Evolutionary conservation across 53 echinoderm and acorn worm genomes (phyloP), one percentile per base, ranked within the genome.

Genomic region (Astropecten irregularis): DNA sequence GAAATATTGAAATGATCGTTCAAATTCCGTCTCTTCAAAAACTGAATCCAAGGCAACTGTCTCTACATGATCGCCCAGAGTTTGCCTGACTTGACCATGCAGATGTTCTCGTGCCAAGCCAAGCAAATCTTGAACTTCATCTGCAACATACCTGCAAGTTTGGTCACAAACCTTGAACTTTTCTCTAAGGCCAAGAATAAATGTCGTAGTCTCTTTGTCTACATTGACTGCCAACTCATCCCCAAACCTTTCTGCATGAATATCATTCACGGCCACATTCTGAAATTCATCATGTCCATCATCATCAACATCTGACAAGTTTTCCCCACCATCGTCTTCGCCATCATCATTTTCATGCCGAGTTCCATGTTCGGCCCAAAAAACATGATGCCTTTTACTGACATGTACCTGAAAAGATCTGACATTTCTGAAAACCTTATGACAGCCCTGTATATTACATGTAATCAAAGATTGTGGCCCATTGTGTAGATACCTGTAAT

Each of bases 401-500:
- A 48, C 9, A 57, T 3, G 57, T 26, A 21, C 27, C 25, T 57
- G 57, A 57, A 57, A 57, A 57, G 57, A 23, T 20, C 57, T 57
- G n/a, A n/a, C n/a, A n/a, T n/a, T n/a, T 49, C 59, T 79, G 21
- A 56, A 65, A 31, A 21, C 13, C n/a, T 57, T 40, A 3, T 63
- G 36, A 18, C 39, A 11, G 26, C 64, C 71, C 47, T 52, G 48
- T 20, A 30, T 28, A 18, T 74, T 34, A 30, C 74, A 74, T 19
- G 31, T 40, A 14, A 74, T 55, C 18, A 32, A 54, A 32, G 55
- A 74, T 15, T 74, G 53, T 34, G 56, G 32, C 11, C 61, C 61
- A 61, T 61, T 55, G 55, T 74, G 74, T 30, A 28, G 34, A 54
- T 74, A 46, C 33, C 74, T 27, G 69, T 69, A 69, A 42, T 74